phyloP scores from a whole-genome alignment of 2,888 invertebrate genomes.

The Chalcis sispes region DNA sequence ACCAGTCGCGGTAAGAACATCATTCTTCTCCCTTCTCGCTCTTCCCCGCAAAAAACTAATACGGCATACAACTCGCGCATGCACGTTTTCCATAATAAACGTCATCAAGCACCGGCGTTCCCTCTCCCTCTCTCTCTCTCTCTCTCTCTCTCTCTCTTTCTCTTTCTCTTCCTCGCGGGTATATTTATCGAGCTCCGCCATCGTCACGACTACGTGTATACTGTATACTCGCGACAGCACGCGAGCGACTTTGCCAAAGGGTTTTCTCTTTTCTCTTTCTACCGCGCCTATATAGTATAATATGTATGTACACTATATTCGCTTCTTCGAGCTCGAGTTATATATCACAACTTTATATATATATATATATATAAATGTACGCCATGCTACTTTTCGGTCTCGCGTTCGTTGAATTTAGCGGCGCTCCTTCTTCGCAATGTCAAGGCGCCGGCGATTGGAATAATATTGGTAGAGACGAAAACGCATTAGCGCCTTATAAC shows the following conservation, averaged over 20 bases:
- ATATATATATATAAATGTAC: background rate
- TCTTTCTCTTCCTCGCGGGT: background rate
- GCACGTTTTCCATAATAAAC: conserved; percentile 53
- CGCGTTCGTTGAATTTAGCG: background rate
- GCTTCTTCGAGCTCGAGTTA: no score
- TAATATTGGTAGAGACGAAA: conserved; percentile 6
- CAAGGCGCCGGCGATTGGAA: conserved; percentile 22
- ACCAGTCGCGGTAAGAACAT: background rate
- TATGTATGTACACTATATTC: no score
- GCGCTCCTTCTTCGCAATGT: conserved; percentile 13
- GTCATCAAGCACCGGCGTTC: conserved; percentile 40
- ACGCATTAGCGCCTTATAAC: background rate
- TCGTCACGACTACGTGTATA: conserved; percentile 32
- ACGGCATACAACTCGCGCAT: background rate
- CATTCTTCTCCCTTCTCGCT: background rate
- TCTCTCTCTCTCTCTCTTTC: background rate
- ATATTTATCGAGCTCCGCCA: conserved; percentile 34
- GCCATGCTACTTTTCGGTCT: background rate
- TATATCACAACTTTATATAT: no score
- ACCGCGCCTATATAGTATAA: no score
- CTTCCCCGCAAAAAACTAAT: conserved; percentile 21
- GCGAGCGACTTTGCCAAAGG: background rate
- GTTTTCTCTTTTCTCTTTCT: background rate
- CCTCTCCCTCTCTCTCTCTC: background rate
- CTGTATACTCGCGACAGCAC: conserved; percentile 6